Evolutionary conservation across 2,888 invertebrate genomes (phyloP), one percentile per base, ranked within the genome.

Genomic region (Auanema sp.): DNA sequence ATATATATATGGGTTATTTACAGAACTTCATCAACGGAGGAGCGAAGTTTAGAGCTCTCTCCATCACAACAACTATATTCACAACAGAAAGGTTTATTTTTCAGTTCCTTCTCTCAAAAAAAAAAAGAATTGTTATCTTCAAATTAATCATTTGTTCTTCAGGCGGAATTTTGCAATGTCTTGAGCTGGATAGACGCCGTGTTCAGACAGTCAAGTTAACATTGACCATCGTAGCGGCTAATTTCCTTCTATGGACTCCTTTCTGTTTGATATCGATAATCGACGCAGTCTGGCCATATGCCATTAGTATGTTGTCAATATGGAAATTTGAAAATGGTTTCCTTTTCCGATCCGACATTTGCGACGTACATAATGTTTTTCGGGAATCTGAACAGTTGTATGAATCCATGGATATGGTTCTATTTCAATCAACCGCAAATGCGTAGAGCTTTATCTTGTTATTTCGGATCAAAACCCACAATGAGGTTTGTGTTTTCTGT

Each of bases 381-480:
- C 71, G 90, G 88, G 69, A 89, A 89, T 72, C 86, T 90, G 51
- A 90, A 90, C 83, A 90, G 89, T 78, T 90, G 89, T 79, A 89
- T 89, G 61, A 88, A 88, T 76, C 87, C 88, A 0, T 88, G 87
- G 87, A 86, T 88, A 58, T 88, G 87, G 79, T 82, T 88, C 61
- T 76, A 82, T 59, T 86, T 86, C 79, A 87, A 87, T 69, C 85
- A 85, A 1, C 60, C 52, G 14, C 78, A 77, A 56, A 54, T 78
- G 18, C 56, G 59, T 1, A 60, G 75, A 14, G 76, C 76, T 0
- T 55, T 69, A 21, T 65, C 68, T 0, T 75, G 68, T 43, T 33
- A 33, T 33, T 33, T 33, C 33, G 33, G 33, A 33, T 33, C 33
- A 33, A 33, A 33, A 33, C 33, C 33, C n/a, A 43, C 53, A 52